Conservation (phyloP, 1,140 invertebrate genomes). For the Melanaphis sacchari region DNA sequence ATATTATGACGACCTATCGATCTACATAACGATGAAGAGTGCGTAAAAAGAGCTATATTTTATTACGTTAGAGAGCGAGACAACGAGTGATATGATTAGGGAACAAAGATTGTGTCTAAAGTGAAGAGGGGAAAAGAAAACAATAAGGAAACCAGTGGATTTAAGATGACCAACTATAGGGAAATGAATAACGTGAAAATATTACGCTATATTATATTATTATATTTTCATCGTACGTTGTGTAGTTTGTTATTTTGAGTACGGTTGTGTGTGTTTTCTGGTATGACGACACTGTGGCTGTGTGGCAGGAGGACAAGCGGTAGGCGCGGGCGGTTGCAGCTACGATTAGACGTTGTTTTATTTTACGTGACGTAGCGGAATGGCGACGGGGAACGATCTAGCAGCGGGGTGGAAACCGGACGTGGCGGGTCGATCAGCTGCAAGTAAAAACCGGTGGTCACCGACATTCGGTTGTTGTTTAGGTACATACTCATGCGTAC, state of each 20-base stretch:
- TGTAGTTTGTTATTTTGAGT: background rate
- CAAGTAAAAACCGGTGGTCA: conserved; percentile 30
- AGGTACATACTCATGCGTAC: no score
- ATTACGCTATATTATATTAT: background rate
- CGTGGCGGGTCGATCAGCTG: background rate
- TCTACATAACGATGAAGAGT: no score
- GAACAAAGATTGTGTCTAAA: background rate
- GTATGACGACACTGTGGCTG: background rate
- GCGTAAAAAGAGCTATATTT: background rate
- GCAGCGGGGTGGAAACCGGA: background rate
- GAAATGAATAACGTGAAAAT: background rate
- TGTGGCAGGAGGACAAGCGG: background rate
- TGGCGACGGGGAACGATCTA: background rate
- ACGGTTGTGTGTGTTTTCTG: background rate
- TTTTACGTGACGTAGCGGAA: background rate
- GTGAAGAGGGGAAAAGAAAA: no score
- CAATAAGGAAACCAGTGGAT: background rate
- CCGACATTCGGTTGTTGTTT: background rate
- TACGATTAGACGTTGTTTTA: background rate
- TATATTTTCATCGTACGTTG: background rate
- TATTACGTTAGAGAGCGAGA: background rate
- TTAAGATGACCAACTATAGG: background rate
- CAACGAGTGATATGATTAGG: background rate
- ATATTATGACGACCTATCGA: background rate
- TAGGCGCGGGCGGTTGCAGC: background rate